Evolutionary conservation across 1,140 invertebrate species (phyloP).

Genomic region (Cydia amplana): DNA sequence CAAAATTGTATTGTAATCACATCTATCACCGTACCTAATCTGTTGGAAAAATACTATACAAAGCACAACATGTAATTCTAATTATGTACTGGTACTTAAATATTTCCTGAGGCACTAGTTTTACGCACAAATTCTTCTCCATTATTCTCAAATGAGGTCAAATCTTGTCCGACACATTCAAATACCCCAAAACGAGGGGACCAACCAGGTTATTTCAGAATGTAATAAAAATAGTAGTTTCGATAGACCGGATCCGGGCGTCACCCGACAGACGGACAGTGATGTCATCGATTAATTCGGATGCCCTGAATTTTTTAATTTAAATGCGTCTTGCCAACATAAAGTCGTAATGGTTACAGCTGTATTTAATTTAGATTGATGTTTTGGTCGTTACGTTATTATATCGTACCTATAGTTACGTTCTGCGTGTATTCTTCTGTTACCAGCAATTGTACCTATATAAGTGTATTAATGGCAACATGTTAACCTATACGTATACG

Average conservation of each 20-base stretch:
- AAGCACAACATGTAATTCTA: too few relatives aligned
- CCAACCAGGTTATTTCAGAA: constrained; percentile 47
- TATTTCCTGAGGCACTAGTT: too few relatives aligned
- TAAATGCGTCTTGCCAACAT: neutral
- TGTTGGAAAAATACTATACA: too few relatives aligned
- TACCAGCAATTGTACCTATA: neutral
- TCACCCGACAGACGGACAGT: constrained; percentile 58
- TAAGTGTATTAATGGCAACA: neutral
- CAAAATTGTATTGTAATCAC: too few relatives aligned
- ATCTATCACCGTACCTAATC: too few relatives aligned
- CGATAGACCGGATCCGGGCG: constrained; percentile 72
- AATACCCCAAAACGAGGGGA: neutral
- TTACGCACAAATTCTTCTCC: neutral
- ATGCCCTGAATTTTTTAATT: constrained; percentile 30
- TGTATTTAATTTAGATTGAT: constrained; percentile 14
- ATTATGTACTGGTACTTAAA: too few relatives aligned
- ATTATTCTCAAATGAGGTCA: neutral
- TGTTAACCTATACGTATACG: neutral
- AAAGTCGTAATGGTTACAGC: constrained; percentile 2
- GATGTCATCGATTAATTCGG: constrained; percentile 66
- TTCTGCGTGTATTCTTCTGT: constrained; percentile 2
- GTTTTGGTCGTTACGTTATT: neutral
- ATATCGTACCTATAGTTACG: neutral
- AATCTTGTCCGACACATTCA: constrained; percentile 3
- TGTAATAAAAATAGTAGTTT: constrained; percentile 73